Evolutionary conservation across 2,888 invertebrate genomes (phyloP).

Genomic region (Cybosia mesomella): DNA sequence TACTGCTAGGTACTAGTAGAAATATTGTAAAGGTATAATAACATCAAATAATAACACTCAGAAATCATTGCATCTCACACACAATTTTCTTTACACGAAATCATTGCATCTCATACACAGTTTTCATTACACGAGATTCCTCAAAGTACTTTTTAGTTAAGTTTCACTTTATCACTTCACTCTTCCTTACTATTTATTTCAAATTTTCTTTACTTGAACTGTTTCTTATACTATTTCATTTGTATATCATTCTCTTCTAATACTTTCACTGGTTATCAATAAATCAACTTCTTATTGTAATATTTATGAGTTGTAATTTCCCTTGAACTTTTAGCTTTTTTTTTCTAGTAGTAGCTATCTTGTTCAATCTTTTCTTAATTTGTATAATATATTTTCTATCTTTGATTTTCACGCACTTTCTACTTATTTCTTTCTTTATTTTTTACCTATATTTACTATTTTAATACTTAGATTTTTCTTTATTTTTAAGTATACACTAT

Average conservation of each 20-base stretch:
- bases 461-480: too few relatives aligned
- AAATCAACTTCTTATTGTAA: background rate
- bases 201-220: background rate
- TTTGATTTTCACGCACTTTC: background rate
- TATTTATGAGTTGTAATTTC: background rate
- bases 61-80: too few relatives aligned
- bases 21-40: too few relatives aligned
- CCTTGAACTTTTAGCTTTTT: background rate
- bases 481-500: too few relatives aligned
- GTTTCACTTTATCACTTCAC: too few relatives aligned
- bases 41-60: too few relatives aligned
- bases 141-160: too few relatives aligned
- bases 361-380: background rate
- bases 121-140: too few relatives aligned
- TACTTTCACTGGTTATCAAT: background rate
- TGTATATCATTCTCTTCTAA: background rate
- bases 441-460: too few relatives aligned
- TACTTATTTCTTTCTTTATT: background rate
- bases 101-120: too few relatives aligned
- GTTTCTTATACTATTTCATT: background rate
- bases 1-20: too few relatives aligned
- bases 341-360: background rate
- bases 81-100: too few relatives aligned
- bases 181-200: background rate
- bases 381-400: background rate